phyloP scores from a whole-genome alignment of 2,113 vertebrate genomes.

The Aspidoscelis tigris region DNA sequence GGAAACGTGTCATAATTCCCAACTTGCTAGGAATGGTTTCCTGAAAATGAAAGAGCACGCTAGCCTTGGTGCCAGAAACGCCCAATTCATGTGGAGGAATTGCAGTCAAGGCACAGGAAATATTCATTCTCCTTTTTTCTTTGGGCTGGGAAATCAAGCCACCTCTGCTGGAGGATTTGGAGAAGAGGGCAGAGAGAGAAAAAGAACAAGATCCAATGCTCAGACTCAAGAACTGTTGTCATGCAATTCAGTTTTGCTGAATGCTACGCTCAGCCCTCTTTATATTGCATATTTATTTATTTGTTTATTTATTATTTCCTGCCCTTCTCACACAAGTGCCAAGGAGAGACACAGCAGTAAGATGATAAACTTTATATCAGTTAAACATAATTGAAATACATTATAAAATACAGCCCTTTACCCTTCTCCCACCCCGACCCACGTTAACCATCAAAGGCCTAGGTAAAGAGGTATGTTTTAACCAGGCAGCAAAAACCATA shows the following conservation, averaged over 20 bases:
- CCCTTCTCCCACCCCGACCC: too few relatives aligned
- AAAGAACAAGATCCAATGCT: not conserved
- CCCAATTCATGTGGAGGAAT: not conserved
- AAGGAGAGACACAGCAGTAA: too few relatives aligned
- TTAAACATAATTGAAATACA: too few relatives aligned
- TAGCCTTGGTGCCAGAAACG: not conserved
- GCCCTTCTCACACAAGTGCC: too few relatives aligned
- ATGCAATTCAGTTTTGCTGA: not conserved
- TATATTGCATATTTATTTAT: not conserved
- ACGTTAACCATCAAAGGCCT: too few relatives aligned
- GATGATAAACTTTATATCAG: too few relatives aligned
- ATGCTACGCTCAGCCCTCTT: not conserved
- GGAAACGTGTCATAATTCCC: not conserved
- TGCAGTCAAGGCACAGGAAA: not conserved
- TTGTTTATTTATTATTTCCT: not conserved
- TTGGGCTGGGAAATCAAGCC: not conserved
- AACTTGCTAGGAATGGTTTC: constrained; percentile 27
- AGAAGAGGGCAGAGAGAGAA: not conserved
- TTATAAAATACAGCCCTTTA: too few relatives aligned
- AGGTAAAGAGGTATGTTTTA: too few relatives aligned
- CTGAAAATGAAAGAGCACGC: constrained; percentile 24
- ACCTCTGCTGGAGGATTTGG: not conserved
- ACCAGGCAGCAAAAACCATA: too few relatives aligned
- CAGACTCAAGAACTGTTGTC: not conserved
- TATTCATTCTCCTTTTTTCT: not conserved